These are phyloP conservation scores for Anas flavirostris DNA, from an alignment of 2,797 vertebrate species.

Conservation along the genomic window DNA sequence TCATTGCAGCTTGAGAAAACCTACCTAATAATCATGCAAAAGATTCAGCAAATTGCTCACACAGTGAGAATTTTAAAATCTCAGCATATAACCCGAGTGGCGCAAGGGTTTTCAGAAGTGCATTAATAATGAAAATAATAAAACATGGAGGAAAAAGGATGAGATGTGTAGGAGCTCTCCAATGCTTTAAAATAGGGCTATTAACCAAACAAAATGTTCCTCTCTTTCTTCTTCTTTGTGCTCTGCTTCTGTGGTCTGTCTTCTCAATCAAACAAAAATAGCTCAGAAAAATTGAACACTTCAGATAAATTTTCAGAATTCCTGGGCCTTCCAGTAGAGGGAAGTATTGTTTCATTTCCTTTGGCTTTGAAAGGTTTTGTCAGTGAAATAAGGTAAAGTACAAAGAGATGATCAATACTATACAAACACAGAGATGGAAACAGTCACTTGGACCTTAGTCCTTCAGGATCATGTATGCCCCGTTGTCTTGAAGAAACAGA, in stretches of 20 bases:
- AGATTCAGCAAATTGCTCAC: neutral
- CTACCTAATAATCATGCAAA: neutral
- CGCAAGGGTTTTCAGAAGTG: neutral
- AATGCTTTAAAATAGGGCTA: neutral
- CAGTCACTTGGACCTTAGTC: neutral
- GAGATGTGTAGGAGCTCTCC: neutral
- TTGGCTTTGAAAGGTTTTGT: neutral
- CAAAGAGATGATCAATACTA: neutral
- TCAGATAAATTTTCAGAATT: neutral
- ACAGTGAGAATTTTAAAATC: neutral
- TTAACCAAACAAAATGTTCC: neutral
- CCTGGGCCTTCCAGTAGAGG: constrained; percentile 64
- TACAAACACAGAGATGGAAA: neutral
- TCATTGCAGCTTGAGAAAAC: constrained; percentile 7
- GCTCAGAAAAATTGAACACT: neutral
- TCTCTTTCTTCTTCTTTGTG: neutral
- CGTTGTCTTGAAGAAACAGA: neutral
- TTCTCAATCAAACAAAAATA: neutral
- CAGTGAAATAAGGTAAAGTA: neutral
- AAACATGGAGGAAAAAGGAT: neutral
- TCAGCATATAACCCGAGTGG: neutral
- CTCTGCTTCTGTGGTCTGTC: neutral
- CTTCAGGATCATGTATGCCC: neutral
- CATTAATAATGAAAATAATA: neutral
- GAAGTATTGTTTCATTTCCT: constrained; percentile 68